Evolutionary conservation across 2,888 invertebrate genomes (phyloP).

Genomic region (Agrotis segetum): DNA sequence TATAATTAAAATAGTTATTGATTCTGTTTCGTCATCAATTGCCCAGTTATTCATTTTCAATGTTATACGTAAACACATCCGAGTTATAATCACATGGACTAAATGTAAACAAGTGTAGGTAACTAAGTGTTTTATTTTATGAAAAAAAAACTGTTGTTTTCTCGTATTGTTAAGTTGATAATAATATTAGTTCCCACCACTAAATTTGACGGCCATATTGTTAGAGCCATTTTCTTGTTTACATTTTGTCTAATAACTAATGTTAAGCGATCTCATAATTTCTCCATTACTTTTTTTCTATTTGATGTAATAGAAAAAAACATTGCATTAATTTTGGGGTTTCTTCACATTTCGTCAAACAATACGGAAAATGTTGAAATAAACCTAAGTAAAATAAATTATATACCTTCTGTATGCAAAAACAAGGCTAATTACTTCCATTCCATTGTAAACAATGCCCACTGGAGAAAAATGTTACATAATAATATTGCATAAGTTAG

Average conservation of each 20-base stretch:
- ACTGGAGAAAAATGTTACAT: slow-evolving; percentile 65
- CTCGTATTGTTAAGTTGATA: slow-evolving; percentile 51
- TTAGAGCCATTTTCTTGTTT: slow-evolving; percentile 81
- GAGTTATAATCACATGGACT: slow-evolving; percentile 72
- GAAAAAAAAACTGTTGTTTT: slow-evolving; percentile 57
- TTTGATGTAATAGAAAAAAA: slow-evolving; percentile 67
- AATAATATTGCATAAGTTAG: slow-evolving; percentile 69
- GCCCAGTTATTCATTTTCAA: slow-evolving; percentile 60
- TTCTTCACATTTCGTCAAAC: slow-evolving; percentile 65
- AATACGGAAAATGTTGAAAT: slow-evolving; percentile 66
- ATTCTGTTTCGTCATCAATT: slow-evolving; percentile 50
- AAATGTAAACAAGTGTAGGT: slow-evolving; percentile 84
- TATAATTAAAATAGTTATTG: slow-evolving; percentile 42
- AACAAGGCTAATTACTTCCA: slow-evolving; percentile 67
- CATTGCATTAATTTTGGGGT: slow-evolving; percentile 62
- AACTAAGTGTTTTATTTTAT: slow-evolving; percentile 60
- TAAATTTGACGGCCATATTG: slow-evolving; percentile 75
- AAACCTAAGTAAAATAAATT: slow-evolving; percentile 60
- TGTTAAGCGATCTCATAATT: slow-evolving; percentile 87
- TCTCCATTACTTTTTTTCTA: slow-evolving; percentile 80
- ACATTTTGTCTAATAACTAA: slow-evolving; percentile 83
- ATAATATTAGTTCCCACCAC: slow-evolving; percentile 71
- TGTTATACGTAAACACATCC: slow-evolving; percentile 77
- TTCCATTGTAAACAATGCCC: slow-evolving; percentile 69
- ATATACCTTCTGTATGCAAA: slow-evolving; percentile 62